Evolutionary conservation across 2,888 invertebrate genomes (phyloP).

Genomic region (Automeris io): DNA sequence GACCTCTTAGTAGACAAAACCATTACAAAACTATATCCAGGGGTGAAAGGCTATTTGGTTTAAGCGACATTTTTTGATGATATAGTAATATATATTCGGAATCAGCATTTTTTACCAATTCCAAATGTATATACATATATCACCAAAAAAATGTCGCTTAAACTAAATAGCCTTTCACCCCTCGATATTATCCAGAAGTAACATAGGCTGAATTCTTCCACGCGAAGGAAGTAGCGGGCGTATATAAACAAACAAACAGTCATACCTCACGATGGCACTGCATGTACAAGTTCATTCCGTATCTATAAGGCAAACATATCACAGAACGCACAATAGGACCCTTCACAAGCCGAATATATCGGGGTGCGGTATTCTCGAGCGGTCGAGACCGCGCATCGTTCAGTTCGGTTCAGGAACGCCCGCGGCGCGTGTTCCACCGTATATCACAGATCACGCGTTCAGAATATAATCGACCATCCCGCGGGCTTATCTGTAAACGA

Average conservation of each 20-base stretch:
- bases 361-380: slow-evolving; percentile 30
- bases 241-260: slow-evolving; percentile 28
- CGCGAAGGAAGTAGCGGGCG: too few relatives aligned
- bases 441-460: slow-evolving; percentile 66
- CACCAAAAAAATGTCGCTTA: too few relatives aligned
- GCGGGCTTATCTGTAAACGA: slow-evolving; percentile 76
- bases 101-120: too few relatives aligned
- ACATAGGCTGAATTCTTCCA: too few relatives aligned
- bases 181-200: too few relatives aligned
- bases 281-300: slow-evolving; percentile 72
- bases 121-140: too few relatives aligned
- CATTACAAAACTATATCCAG: too few relatives aligned
- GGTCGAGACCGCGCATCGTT: slow-evolving; percentile 45
- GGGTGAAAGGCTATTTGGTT: too few relatives aligned
- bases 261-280: slow-evolving; percentile 76
- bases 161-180: too few relatives aligned
- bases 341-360: slow-evolving; percentile 35
- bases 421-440: slow-evolving; percentile 45
- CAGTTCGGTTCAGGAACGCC: slow-evolving; percentile 62
- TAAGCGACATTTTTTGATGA: too few relatives aligned
- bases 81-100: too few relatives aligned
- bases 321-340: slow-evolving; percentile 55
- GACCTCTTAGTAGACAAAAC: too few relatives aligned
- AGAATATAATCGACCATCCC: slow-evolving; percentile 74
- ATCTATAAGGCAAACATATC: slow-evolving; percentile 74